Base-by-base conservation (phyloP, 2,113 vertebrate genomes). In the Oceanites oceanicus region DNA sequence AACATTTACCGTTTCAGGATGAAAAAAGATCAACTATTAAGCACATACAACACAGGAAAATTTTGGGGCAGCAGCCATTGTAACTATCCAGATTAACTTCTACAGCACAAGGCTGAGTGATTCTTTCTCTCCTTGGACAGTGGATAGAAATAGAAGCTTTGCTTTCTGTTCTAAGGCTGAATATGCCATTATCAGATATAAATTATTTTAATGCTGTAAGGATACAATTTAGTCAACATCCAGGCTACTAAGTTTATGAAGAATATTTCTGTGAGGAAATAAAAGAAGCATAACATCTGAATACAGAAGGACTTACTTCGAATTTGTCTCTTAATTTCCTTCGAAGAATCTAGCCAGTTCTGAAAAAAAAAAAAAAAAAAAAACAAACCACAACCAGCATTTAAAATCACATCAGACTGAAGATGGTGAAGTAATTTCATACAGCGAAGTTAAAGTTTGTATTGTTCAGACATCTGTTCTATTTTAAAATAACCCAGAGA, bases 301-400 rank as follows among this genome's bases (percentile, higher is more conserved):
- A 77, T 15, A 89, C 19, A 55, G n/a, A 94, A 95, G 71, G 91
- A 98, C 98, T 98, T 96, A 99, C 98, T 98, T 98, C 98, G 94
- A 92, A 99, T 97, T 95, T 99, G 98, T 81, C 97, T 98, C 92
- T 98, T 98, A 87, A 99, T 98, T 97, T 99, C 98, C 92, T 99
- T 99, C 1, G 97, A 97, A 80, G 98, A 96, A 97, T 99, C 98
- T 86, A 99, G 95, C 98, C 98, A 99, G 97, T 98, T 98, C 98
- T 99, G 90, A 15, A 52, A 22, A 55, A 25, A 40, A 29, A 42
- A 13, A 42, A 42, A 42, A 42, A 42, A 42, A 42, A 40, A 40
- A 40, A 40, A 40, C 40, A 40, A 76, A 20, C n/a, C 91, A 90
- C 18, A 73, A 23, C 44, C 78, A 95, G 34, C 8, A 59, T 27